Evolutionary conservation across 2,113 vertebrate species (phyloP).

Genomic region (Alces alces): DNA sequence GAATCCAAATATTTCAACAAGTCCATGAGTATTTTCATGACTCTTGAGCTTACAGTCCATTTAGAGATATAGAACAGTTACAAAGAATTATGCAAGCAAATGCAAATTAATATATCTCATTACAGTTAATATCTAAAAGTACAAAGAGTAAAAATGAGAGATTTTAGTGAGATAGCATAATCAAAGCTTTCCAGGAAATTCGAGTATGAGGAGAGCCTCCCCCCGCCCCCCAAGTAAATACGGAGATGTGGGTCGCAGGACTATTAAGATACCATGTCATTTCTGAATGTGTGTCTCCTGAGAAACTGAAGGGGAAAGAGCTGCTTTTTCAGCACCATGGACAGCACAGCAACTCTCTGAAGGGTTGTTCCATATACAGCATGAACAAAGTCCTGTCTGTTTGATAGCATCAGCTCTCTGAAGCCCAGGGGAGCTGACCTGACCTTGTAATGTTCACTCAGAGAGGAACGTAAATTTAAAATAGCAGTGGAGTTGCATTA

Average conservation of each 20-base stretch:
- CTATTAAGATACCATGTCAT: not conserved
- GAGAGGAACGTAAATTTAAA: slow-evolving; percentile 54
- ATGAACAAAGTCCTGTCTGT: slow-evolving; percentile 13
- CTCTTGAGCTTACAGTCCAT: not conserved
- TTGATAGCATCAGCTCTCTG: slow-evolving; percentile 42
- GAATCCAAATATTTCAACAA: not conserved
- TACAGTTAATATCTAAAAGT: not conserved
- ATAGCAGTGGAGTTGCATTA: slow-evolving; percentile 48
- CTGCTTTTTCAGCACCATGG: slow-evolving; percentile 68
- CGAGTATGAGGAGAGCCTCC: not conserved
- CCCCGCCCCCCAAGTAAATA: not conserved
- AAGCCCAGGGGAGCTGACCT: slow-evolving; percentile 66
- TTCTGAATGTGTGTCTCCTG: not conserved
- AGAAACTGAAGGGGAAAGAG: not conserved
- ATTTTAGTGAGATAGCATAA: not conserved
- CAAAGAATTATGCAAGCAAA: not conserved
- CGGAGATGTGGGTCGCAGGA: not conserved
- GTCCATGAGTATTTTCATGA: not conserved
- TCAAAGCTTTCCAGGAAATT: not conserved
- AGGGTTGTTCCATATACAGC: not conserved
- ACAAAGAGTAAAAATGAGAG: not conserved
- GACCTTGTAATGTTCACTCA: slow-evolving; percentile 70
- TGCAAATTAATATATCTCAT: not conserved
- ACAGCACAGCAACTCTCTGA: slow-evolving; percentile 64
- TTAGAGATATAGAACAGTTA: not conserved